Evolutionary conservation across 2,888 invertebrate genomes (phyloP).

Genomic region (Cosmorhoe ocellata): DNA sequence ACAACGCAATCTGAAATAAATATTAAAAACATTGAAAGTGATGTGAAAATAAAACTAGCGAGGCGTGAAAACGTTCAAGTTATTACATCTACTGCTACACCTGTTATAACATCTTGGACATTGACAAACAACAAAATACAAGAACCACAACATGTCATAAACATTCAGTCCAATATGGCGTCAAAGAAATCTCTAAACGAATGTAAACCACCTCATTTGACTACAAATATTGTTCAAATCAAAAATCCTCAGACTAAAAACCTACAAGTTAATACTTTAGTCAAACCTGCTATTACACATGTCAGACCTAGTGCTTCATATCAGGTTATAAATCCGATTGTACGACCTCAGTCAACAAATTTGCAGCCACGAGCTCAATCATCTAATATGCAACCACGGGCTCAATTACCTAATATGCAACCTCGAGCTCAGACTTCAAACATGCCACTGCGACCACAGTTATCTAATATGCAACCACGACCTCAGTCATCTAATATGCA

Average conservation of each 20-base stretch:
- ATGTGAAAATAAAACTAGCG: slow-evolving; percentile 57
- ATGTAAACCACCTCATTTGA: slow-evolving; percentile 63
- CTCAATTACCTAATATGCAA: slow-evolving; percentile 69
- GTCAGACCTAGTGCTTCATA: slow-evolving; percentile 65
- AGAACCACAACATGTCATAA: slow-evolving; percentile 63
- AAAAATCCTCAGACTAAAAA: slow-evolving; percentile 59
- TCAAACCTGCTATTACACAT: slow-evolving; percentile 61
- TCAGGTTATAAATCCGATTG: slow-evolving; percentile 73
- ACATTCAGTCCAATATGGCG: slow-evolving; percentile 53
- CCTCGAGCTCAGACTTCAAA: slow-evolving; percentile 60
- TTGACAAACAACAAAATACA: slow-evolving; percentile 72
- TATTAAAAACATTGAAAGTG: slow-evolving; percentile 52
- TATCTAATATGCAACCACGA: slow-evolving; percentile 54
- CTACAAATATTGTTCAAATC: slow-evolving; percentile 73
- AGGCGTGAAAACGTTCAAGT: slow-evolving; percentile 62
- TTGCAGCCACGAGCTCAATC: slow-evolving; percentile 67
- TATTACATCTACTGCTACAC: slow-evolving; percentile 69
- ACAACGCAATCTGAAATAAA: slow-evolving; percentile 49
- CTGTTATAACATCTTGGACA: slow-evolving; percentile 83
- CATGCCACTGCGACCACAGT: slow-evolving; percentile 65
- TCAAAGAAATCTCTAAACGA: slow-evolving; percentile 57
- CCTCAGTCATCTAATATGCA: slow-evolving; percentile 77
- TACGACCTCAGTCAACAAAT: slow-evolving; percentile 63
- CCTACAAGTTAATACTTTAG: slow-evolving; percentile 50
- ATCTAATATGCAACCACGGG: slow-evolving; percentile 44